Percentiles rank a stretch among this genome's conserved stretches.
These are phyloP conservation scores for Diarsia mendica DNA, from an alignment of 2,888 invertebrate species.

Conservation along the genomic window DNA sequence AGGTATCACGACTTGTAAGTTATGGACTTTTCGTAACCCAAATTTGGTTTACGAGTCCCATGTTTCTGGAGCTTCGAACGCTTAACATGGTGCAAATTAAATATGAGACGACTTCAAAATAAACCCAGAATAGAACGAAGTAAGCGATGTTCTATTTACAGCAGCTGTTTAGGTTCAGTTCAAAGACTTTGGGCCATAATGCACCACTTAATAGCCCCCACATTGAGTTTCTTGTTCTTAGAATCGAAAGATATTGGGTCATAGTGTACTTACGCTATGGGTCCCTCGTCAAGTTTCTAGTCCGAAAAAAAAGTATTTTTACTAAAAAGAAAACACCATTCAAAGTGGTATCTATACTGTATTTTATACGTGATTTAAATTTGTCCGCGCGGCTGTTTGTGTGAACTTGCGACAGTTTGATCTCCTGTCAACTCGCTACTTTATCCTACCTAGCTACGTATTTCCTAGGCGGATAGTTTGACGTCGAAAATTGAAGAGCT, in stretches of 20 bases:
- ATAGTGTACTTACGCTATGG: not conserved
- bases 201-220: not conserved
- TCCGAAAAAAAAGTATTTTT: not conserved
- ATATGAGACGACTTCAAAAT: conserved; percentile 40
- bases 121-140: conserved; percentile 30
- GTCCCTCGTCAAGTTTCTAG: not conserved
- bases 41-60: conserved; percentile 14
- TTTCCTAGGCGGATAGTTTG: conserved; percentile 25
- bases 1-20: not conserved
- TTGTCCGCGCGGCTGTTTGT: conserved; percentile 20
- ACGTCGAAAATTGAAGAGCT: not conserved
- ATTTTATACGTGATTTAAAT: not conserved
- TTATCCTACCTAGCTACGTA: conserved; percentile 33
- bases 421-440: conserved; percentile 28
- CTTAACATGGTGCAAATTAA: conserved; percentile 29
- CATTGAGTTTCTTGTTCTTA: not conserved
- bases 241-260: not conserved
- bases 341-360: not conserved
- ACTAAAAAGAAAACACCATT: not conserved
- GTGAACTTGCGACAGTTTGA: conserved; percentile 33
- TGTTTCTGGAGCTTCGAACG: conserved; percentile 16
- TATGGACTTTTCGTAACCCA: not conserved
- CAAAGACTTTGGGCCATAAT: not conserved
- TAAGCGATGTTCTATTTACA: conserved; percentile 11
- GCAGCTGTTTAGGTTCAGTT: conserved; percentile 8